These are phyloP conservation scores for Marronus borbonicus DNA, from an alignment of 2,888 invertebrate species.

Conservation along the genomic window DNA sequence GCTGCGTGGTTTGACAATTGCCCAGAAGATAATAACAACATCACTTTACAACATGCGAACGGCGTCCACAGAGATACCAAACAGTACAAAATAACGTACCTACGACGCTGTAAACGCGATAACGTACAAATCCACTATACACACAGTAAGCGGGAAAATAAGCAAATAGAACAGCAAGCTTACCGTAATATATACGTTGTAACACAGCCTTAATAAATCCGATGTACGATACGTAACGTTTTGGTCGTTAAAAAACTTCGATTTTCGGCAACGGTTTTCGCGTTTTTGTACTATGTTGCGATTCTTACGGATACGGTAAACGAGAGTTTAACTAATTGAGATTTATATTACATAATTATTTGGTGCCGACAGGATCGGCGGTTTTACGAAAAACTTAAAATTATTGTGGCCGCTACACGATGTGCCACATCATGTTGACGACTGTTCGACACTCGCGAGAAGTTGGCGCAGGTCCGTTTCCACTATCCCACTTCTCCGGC, in stretches of 20 bases:
- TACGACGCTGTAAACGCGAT: slow-evolving; percentile 36
- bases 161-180: slow-evolving; percentile 50
- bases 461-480: slow-evolving; percentile 59
- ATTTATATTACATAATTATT: slow-evolving; percentile 70
- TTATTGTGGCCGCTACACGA: slow-evolving; percentile 70
- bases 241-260: slow-evolving; percentile 65
- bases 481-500: slow-evolving; percentile 52
- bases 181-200: slow-evolving; percentile 63
- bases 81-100: slow-evolving; percentile 34
- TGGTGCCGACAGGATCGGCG: slow-evolving; percentile 68
- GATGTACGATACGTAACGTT: slow-evolving; percentile 63
- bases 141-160: slow-evolving; percentile 42
- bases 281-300: slow-evolving; percentile 69
- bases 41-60: slow-evolving; percentile 34
- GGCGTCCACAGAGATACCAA: slow-evolving; percentile 24
- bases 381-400: slow-evolving; percentile 69
- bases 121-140: slow-evolving; percentile 34
- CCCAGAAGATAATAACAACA: slow-evolving; percentile 44
- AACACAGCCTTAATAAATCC: slow-evolving; percentile 64
- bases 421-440: slow-evolving; percentile 72
- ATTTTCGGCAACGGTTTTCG: slow-evolving; percentile 68
- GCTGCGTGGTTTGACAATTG: slow-evolving; percentile 50
- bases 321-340: slow-evolving; percentile 65
- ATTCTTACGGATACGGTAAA: slow-evolving; percentile 67
- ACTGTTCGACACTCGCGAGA: slow-evolving; percentile 65